Percentiles rank a stretch among this genome's conserved stretches.
These are phyloP conservation scores for Acleris literana DNA, from an alignment of 2,888 invertebrate species.

Conservation along the genomic window DNA sequence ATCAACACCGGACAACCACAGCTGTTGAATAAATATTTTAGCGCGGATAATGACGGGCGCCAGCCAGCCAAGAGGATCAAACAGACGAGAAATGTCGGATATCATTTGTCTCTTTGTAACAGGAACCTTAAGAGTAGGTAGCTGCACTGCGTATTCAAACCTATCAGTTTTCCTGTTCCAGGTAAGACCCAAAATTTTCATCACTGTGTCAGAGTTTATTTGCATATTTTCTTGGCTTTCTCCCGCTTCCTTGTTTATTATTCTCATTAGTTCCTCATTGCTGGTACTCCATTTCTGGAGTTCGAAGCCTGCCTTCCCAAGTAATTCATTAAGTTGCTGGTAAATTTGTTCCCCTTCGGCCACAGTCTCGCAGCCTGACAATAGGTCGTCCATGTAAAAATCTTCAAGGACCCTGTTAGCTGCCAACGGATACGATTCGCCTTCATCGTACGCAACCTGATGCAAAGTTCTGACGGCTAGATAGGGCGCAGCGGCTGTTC, in stretches of 20 bases:
- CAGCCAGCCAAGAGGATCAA: background rate
- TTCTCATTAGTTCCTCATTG: constrained; percentile 3
- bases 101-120: background rate
- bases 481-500: constrained; percentile 5
- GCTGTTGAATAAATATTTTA: too few relatives aligned
- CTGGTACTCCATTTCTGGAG: constrained; percentile 6
- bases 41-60: background rate
- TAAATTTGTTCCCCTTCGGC: constrained; percentile 5
- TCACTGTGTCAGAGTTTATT: background rate
- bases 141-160: background rate
- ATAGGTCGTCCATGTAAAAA: constrained; percentile 5
- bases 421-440: background rate
- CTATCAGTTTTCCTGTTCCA: background rate
- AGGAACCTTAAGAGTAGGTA: background rate
- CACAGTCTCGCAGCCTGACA: constrained; percentile 2
- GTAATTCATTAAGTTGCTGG: background rate
- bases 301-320: constrained; percentile 2
- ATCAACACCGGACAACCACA: background rate
- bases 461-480: constrained; percentile 2
- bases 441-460: constrained; percentile 11
- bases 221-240: background rate
- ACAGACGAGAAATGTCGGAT: background rate
- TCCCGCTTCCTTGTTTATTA: background rate
- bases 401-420: constrained; percentile 1
- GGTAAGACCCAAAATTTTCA: background rate